Evolutionary conservation across 92 coral and sea anemone species (phyloP).

Genomic region (Isaurus tuberculatus): DNA sequence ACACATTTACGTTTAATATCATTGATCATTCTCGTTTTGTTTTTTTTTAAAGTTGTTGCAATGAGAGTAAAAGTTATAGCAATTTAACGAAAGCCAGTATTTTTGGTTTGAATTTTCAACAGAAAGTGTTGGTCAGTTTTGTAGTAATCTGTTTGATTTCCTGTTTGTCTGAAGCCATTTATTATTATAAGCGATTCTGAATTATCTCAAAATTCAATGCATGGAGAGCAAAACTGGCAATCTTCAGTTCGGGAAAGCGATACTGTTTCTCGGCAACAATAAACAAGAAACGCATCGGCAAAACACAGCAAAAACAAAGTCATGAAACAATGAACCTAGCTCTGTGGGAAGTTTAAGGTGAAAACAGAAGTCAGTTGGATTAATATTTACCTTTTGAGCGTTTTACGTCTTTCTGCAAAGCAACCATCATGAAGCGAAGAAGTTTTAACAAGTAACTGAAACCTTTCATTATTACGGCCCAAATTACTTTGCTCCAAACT

Average conservation of each 20-base stretch:
- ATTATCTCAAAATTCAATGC: not conserved
- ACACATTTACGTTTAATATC: no score
- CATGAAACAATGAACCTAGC: not conserved
- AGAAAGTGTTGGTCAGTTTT: not conserved
- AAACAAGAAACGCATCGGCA: not conserved
- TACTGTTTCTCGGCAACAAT: not conserved
- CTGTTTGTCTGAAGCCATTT: not conserved
- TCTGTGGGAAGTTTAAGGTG: not conserved
- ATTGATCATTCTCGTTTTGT: no score
- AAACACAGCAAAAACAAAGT: not conserved
- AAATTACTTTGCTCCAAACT: not conserved
- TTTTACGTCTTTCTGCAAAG: not conserved
- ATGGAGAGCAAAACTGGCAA: not conserved
- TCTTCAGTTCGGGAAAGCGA: not conserved
- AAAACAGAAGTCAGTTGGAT: not conserved
- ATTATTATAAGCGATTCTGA: not conserved
- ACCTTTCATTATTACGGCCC: slow-evolving; percentile 5
- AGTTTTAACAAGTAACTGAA: slow-evolving; percentile 10
- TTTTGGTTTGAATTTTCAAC: not conserved
- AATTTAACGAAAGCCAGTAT: not conserved
- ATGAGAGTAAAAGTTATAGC: not conserved
- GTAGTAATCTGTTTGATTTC: not conserved
- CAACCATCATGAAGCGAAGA: slow-evolving; percentile 33
- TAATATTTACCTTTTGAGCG: not conserved
- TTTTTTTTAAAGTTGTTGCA: no score